Conservation (phyloP, 2,113 vertebrate species). For the Bufo bufo region DNA sequence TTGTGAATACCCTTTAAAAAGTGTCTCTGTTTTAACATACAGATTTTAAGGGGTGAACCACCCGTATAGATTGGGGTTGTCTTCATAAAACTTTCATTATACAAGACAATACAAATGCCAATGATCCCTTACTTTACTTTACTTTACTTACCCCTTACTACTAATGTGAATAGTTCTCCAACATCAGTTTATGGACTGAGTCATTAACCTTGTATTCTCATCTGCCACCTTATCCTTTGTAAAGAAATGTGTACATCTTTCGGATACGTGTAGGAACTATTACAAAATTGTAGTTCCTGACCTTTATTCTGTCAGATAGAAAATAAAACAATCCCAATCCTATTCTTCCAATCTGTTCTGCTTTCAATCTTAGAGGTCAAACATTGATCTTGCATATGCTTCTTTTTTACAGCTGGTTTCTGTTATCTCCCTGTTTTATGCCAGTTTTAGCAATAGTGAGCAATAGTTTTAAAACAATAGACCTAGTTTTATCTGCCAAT, state of each 20-base stretch:
- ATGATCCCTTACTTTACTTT: no score
- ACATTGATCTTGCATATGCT: conserved; percentile 20
- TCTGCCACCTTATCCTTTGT: background rate
- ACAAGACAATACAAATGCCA: no score
- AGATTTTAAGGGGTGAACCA: no score
- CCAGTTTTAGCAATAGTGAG: background rate
- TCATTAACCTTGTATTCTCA: background rate
- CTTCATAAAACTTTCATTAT: no score
- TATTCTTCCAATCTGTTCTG: background rate
- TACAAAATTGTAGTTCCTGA: background rate
- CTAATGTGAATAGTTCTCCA: background rate
- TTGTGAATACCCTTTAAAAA: no score
- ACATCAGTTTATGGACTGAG: background rate
- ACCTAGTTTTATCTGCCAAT: background rate
- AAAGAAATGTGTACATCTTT: background rate
- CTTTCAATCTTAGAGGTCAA: conserved; percentile 30
- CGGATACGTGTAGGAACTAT: background rate
- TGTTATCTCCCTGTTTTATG: background rate
- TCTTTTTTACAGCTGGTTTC: background rate
- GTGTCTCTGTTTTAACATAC: no score
- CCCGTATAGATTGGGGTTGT: no score
- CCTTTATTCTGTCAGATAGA: conserved; percentile 23
- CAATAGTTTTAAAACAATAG: background rate
- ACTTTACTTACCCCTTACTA: no score
- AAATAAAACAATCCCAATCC: background rate